Evolutionary conservation across 2,797 vertebrate species (phyloP).

Genomic region (Nannoperca obscura): DNA sequence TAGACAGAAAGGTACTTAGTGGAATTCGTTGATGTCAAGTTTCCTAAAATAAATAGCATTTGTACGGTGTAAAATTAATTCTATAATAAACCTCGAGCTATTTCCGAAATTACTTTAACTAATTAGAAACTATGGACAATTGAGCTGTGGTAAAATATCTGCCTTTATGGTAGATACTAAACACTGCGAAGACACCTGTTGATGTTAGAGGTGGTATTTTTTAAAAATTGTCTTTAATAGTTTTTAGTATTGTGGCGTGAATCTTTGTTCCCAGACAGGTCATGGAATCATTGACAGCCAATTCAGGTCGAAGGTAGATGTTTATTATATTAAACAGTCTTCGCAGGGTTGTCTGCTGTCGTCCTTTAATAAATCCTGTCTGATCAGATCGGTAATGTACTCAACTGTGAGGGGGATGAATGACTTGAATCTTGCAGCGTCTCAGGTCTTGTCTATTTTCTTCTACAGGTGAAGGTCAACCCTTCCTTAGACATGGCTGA

Average conservation of each 20-base stretch:
- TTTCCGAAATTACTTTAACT: no score
- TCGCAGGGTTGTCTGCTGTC: background rate
- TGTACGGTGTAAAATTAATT: background rate
- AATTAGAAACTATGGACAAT: no score
- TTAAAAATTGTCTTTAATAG: background rate
- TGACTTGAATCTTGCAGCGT: background rate
- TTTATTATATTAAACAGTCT: background rate
- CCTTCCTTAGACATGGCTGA: slow-evolving; percentile 95
- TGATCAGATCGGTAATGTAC: background rate
- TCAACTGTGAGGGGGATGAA: background rate
- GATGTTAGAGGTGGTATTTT: background rate
- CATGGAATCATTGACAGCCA: background rate
- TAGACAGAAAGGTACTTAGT: slow-evolving; percentile 12
- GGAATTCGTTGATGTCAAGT: background rate
- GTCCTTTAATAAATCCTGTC: background rate
- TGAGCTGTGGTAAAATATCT: background rate
- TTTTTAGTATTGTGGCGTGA: background rate
- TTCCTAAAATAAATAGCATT: background rate
- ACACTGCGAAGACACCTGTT: background rate
- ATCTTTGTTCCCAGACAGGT: background rate
- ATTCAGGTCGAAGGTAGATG: background rate
- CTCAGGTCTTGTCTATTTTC: slow-evolving; percentile 1
- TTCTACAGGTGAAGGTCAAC: slow-evolving; percentile 92
- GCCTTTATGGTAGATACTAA: background rate
- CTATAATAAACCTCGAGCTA: background rate